phyloP scores from a whole-genome alignment of 2,888 invertebrate genomes.

The Drosophila macrospina region DNA sequence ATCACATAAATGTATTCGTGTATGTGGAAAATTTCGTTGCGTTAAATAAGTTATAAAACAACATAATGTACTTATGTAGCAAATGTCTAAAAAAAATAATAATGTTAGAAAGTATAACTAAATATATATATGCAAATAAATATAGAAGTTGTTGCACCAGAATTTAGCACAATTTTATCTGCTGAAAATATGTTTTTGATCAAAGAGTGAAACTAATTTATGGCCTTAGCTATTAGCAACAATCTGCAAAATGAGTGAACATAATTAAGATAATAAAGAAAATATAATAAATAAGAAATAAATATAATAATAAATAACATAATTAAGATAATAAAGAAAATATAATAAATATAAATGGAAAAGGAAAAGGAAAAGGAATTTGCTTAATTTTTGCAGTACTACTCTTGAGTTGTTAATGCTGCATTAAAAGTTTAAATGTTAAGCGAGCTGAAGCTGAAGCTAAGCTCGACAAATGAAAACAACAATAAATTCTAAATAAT shows the following conservation, averaged over 20 bases:
- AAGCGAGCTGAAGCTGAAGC: no score
- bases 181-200: background rate
- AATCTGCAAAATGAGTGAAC: conserved; percentile 23
- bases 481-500: background rate
- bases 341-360: background rate
- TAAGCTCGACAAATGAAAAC: no score
- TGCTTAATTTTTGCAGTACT: no score
- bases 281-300: no score
- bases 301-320: no score
- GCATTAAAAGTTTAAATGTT: background rate
- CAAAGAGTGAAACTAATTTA: conserved; percentile 31
- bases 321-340: background rate
- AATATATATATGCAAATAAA: conserved; percentile 2
- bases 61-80: conserved; percentile 34
- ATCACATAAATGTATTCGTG: conserved; percentile 11
- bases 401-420: background rate
- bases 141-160: background rate
- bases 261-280: background rate
- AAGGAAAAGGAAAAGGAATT: conserved; percentile 1
- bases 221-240: conserved; percentile 37
- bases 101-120: background rate
- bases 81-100: conserved; percentile 19
- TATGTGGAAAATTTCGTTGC: conserved; percentile 59
- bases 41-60: conserved; percentile 76
- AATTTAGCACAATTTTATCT: conserved; percentile 8